Conservation (phyloP, 64 coral and sea anemone genomes). For the Astreopora myriophthalma region DNA sequence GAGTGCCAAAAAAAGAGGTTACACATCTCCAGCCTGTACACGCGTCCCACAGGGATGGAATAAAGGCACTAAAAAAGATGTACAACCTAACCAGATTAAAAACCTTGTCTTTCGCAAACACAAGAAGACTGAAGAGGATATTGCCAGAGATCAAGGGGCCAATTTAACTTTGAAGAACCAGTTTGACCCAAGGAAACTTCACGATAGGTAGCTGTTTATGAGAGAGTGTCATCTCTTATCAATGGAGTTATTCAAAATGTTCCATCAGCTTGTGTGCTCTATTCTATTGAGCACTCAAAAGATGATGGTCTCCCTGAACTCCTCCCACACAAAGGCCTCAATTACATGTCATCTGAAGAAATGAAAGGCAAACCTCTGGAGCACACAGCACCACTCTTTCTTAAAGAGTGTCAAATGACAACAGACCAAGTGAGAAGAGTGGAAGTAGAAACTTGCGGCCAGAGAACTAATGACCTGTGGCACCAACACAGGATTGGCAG, state of each 20-base stretch:
- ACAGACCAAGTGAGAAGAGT: conserved; percentile 33
- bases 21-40: conserved; percentile 66
- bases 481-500: conserved; percentile 36
- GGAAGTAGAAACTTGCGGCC: conserved; percentile 48
- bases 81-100: conserved; percentile 31
- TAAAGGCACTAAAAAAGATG: conserved; percentile 58
- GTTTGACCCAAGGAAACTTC: conserved; percentile 73
- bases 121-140: conserved; percentile 35
- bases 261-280: conserved; percentile 73
- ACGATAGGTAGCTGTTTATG: conserved; percentile 36
- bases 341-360: conserved; percentile 60
- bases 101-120: conserved; percentile 66
- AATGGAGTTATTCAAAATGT: background rate
- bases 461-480: conserved; percentile 17
- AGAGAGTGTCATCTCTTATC: conserved; percentile 36
- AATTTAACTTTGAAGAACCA: conserved; percentile 12
- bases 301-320: conserved; percentile 12
- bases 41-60: conserved; percentile 63
- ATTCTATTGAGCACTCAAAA: conserved; percentile 35
- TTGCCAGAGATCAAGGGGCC: background rate
- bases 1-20: conserved; percentile 55
- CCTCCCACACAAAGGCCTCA: conserved; percentile 15
- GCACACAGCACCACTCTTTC: conserved; percentile 37
- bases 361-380: conserved; percentile 56
- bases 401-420: conserved; percentile 39